Evolutionary conservation across 2,888 invertebrate genomes (phyloP).

Genomic region (Arctia plantaginis): DNA sequence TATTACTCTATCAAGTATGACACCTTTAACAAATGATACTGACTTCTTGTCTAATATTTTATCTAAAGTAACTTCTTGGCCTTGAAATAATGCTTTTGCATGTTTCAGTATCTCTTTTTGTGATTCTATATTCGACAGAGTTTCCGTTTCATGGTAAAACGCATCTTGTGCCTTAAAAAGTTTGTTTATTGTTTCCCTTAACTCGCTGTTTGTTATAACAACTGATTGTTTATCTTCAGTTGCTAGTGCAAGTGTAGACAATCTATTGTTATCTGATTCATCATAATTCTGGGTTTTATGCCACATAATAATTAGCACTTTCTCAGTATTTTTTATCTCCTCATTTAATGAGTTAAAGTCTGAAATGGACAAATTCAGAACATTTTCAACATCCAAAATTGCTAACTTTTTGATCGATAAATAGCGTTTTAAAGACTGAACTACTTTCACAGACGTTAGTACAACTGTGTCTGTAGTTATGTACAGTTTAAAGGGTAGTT

Average conservation of each 20-base stretch:
- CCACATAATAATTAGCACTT: slow-evolving; percentile 1
- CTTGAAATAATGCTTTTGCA: slow-evolving; percentile 28
- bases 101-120: slow-evolving; percentile 13
- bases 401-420: background rate
- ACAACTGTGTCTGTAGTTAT: slow-evolving; percentile 19
- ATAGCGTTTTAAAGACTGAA: slow-evolving; percentile 13
- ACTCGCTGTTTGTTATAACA: background rate
- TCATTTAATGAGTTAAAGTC: background rate
- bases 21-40: slow-evolving; percentile 20
- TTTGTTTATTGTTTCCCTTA: slow-evolving; percentile 1
- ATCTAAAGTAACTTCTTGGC: slow-evolving; percentile 15
- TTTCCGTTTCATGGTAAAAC: slow-evolving; percentile 7
- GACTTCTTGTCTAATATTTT: slow-evolving; percentile 14
- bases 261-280: background rate
- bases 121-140: slow-evolving; percentile 20
- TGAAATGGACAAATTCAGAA: slow-evolving; percentile 3
- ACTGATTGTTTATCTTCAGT: slow-evolving; percentile 7
- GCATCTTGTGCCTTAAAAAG: slow-evolving; percentile 11
- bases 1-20: slow-evolving; percentile 22
- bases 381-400: background rate
- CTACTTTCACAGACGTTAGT: slow-evolving; percentile 29
- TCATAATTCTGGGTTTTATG: background rate
- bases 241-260: slow-evolving; percentile 9
- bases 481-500: background rate
- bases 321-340: slow-evolving; percentile 6